These are phyloP conservation scores for Dolichomitus sp. DNA, from an alignment of 2,888 invertebrate genomes.

Conservation along the genomic window DNA sequence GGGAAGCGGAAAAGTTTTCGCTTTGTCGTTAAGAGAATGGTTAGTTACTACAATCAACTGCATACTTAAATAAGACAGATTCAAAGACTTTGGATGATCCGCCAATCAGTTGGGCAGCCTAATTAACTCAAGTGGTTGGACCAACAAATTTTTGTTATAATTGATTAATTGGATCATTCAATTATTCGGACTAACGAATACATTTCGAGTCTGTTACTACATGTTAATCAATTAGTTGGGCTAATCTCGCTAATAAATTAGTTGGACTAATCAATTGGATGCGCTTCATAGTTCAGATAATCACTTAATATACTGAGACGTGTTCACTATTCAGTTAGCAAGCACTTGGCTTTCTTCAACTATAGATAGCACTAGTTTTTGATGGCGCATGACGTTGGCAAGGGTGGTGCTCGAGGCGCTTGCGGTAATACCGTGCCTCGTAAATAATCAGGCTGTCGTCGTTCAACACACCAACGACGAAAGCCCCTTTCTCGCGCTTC, in stretches of 20 bases:
- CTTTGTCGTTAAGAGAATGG: neutral
- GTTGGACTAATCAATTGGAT: neutral
- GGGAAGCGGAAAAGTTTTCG: neutral
- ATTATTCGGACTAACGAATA: too few species aligned
- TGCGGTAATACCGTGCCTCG: conserved; percentile 77
- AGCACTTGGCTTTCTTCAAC: neutral
- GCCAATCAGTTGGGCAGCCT: too few species aligned
- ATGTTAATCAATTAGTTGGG: too few species aligned
- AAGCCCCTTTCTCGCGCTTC: conserved; percentile 37
- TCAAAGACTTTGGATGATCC: neutral
- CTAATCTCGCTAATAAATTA: too few species aligned
- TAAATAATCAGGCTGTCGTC: conserved; percentile 79
- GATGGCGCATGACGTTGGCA: neutral
- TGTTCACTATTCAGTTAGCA: neutral
- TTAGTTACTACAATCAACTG: neutral
- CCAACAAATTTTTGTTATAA: neutral
- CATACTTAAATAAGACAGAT: neutral
- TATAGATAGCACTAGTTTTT: neutral
- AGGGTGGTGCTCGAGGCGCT: conserved; percentile 24
- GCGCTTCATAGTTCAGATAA: neutral
- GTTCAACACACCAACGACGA: conserved; percentile 68
- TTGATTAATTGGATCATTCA: neutral
- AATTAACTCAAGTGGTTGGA: neutral
- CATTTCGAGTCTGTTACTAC: too few species aligned
- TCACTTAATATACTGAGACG: neutral